Percentiles rank a stretch among this genome's conserved stretches.
phyloP scores from a whole-genome alignment of 2,113 vertebrate genomes.

The Saimiri boliviensis region DNA sequence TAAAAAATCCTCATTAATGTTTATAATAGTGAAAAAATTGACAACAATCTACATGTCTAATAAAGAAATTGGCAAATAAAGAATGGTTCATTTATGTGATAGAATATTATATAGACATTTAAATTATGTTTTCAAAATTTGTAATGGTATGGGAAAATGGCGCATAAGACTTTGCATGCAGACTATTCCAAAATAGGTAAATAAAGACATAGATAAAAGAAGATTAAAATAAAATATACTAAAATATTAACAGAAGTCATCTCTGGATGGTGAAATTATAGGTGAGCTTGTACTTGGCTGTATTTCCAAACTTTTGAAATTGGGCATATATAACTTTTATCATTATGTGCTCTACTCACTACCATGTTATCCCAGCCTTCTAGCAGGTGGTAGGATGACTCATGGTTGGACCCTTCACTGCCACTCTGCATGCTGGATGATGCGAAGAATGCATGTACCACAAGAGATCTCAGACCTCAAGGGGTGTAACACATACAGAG shows the following conservation, averaged over 20 bases:
- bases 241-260: neutral
- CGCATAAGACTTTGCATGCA: neutral
- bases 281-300: neutral
- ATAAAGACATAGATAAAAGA: neutral
- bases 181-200: neutral
- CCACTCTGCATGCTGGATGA: neutral
- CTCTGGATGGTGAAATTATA: neutral
- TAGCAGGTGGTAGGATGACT: neutral
- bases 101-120: neutral
- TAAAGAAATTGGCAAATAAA: neutral
- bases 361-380: neutral
- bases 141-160: neutral
- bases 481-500: neutral
- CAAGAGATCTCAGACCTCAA: neutral
- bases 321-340: neutral
- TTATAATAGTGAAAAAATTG: neutral
- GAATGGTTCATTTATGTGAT: neutral
- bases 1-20: neutral
- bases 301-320: neutral
- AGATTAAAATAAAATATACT: neutral
- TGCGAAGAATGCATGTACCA: neutral
- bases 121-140: neutral
- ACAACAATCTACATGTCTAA: neutral
- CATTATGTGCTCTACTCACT: neutral
- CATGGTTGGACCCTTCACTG: neutral